phyloP scores from a whole-genome alignment of 2,888 invertebrate species.

The Silvanus unidentatus region DNA sequence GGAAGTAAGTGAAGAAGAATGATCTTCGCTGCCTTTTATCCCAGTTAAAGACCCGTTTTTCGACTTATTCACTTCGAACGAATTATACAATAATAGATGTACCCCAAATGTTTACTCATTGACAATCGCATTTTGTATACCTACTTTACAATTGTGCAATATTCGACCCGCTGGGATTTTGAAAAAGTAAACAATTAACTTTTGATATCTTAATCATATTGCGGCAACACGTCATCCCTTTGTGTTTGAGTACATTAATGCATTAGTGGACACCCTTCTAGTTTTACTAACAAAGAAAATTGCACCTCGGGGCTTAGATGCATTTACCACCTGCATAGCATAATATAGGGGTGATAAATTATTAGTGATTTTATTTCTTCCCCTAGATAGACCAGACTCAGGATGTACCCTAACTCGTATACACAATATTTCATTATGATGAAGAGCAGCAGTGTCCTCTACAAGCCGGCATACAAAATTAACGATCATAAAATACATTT shows the following conservation, averaged over 20 bases:
- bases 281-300: conserved; percentile 3
- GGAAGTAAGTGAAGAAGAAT: no score
- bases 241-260: conserved; percentile 8
- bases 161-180: conserved; percentile 14
- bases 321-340: conserved; percentile 5
- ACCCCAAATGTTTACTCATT: no score
- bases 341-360: conserved; percentile 2
- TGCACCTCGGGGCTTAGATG: conserved; percentile 4
- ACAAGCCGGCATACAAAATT: no score
- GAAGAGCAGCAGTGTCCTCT: not conserved
- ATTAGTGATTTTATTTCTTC: conserved; percentile 2
- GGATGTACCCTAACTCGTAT: not conserved
- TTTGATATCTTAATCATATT: conserved; percentile 22
- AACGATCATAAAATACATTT: no score
- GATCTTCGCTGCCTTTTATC: no score
- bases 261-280: conserved; percentile 5
- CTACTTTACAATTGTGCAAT: not conserved
- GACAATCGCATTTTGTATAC: not conserved
- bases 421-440: conserved; percentile 1
- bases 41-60: no score
- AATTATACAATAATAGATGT: no score
- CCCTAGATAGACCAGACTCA: conserved; percentile 1
- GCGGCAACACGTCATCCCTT: conserved; percentile 14
- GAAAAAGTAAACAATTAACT: conserved; percentile 15
- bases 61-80: no score